Conservation (phyloP, 2,888 invertebrate genomes). For the Nomada ruficornis region DNA sequence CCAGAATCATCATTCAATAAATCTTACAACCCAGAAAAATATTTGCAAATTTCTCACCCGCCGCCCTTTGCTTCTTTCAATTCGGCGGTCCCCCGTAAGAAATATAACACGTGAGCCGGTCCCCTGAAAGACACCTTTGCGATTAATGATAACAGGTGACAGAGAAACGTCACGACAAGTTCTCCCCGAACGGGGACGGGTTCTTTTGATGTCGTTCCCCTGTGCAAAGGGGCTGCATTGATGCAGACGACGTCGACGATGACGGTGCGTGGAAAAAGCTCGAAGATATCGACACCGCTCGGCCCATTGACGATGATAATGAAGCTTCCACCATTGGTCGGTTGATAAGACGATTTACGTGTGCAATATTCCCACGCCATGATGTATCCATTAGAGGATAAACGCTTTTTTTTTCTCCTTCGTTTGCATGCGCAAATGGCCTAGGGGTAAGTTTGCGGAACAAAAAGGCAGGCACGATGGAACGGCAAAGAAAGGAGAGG, state of each 20-base stretch:
- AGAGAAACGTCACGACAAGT: slow-evolving; percentile 12
- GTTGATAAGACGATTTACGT: slow-evolving; percentile 53
- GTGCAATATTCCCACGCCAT: slow-evolving; percentile 40
- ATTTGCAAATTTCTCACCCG: too few relatives aligned
- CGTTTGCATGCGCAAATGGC: slow-evolving; percentile 47
- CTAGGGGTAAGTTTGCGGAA: slow-evolving; percentile 43
- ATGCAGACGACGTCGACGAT: not conserved
- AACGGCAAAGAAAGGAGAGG: slow-evolving; percentile 1
- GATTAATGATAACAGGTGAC: slow-evolving; percentile 33
- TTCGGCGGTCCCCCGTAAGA: not conserved
- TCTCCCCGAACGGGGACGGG: slow-evolving; percentile 7
- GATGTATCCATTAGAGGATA: slow-evolving; percentile 50
- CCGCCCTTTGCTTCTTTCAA: not conserved
- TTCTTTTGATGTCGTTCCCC: slow-evolving; percentile 21
- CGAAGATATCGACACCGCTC: slow-evolving; percentile 4
- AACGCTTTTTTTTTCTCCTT: slow-evolving; percentile 31
- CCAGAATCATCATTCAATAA: too few relatives aligned
- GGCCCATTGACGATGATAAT: slow-evolving; percentile 32
- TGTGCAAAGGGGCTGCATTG: not conserved
- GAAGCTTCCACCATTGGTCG: slow-evolving; percentile 32
- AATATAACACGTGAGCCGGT: not conserved
- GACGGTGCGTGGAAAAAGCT: not conserved
- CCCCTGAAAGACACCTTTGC: slow-evolving; percentile 5
- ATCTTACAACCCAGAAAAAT: too few relatives aligned
- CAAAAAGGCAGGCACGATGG: slow-evolving; percentile 25